Evolutionary conservation across 2,888 invertebrate genomes (phyloP).

Genomic region (Tipula confusa): DNA sequence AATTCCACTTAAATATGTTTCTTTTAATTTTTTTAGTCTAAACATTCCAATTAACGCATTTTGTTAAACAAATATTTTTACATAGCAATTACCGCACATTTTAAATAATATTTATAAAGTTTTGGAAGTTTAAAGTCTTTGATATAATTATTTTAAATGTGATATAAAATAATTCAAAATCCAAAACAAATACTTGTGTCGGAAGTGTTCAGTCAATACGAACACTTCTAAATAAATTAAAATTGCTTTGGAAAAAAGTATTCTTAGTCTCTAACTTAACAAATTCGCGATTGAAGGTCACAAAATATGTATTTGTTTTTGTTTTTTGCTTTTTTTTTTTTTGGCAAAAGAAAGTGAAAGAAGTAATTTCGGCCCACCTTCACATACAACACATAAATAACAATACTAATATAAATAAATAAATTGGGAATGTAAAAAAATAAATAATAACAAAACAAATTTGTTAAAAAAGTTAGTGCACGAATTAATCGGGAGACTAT

Average conservation of each 20-base stretch:
- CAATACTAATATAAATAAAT: background rate
- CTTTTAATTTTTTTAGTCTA: background rate
- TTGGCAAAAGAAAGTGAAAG: constrained; percentile 20
- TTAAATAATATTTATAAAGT: background rate
- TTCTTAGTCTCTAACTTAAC: background rate
- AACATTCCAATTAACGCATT: background rate
- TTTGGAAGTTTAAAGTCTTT: background rate
- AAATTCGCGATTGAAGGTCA: background rate
- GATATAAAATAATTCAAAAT: background rate
- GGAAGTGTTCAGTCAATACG: no score
- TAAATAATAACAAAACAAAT: background rate
- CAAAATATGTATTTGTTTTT: background rate
- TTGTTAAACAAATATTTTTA: background rate
- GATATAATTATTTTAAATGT: background rate
- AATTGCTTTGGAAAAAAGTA: background rate
- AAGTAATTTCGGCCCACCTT: constrained; percentile 9
- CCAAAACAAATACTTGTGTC: no score
- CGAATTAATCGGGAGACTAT: background rate
- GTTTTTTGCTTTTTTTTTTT: background rate
- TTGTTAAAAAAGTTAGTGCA: background rate
- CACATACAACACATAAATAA: background rate
- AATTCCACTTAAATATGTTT: background rate
- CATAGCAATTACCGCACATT: background rate
- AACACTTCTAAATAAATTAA: no score
- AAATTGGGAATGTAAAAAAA: background rate